These are phyloP conservation scores for Leptodirus hochenwartii DNA, from an alignment of 2,888 invertebrate species.

Conservation along the genomic window DNA sequence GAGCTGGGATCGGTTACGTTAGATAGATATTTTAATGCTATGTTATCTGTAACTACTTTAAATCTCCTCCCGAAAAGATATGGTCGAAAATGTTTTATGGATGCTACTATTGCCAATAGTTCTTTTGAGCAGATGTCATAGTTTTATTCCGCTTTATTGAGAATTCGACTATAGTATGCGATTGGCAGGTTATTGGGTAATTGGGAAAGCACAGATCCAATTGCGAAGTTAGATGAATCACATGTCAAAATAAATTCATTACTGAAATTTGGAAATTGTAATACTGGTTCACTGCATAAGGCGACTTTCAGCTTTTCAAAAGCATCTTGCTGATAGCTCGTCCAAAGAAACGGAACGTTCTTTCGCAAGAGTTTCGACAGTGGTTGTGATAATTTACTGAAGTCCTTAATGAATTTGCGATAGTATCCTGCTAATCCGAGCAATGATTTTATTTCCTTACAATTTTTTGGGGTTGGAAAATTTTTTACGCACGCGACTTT, in stretches of 20 bases:
- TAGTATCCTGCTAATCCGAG: constrained; percentile 19
- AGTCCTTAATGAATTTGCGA: no score
- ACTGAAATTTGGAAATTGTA: no score
- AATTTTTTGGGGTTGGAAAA: constrained; percentile 12
- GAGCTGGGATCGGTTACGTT: background rate
- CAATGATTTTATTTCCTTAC: constrained; percentile 15
- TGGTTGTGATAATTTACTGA: no score
- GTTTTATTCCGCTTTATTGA: background rate
- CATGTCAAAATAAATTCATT: no score
- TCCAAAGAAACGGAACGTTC: no score
- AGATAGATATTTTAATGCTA: background rate
- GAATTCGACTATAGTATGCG: background rate
- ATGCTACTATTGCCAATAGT: background rate
- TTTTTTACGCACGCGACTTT: constrained; percentile 13
- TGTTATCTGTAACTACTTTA: background rate
- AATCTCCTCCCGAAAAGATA: no score
- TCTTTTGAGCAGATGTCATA: background rate
- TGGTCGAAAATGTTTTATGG: constrained; percentile 1
- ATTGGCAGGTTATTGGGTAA: background rate
- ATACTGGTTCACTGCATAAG: no score
- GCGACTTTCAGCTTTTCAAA: no score
- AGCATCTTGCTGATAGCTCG: no score
- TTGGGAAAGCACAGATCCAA: no score
- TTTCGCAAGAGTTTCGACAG: no score
- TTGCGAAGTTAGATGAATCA: no score